Base-by-base conservation (phyloP, 23 tunicate genomes). In the Phallusia fumigata region DNA sequence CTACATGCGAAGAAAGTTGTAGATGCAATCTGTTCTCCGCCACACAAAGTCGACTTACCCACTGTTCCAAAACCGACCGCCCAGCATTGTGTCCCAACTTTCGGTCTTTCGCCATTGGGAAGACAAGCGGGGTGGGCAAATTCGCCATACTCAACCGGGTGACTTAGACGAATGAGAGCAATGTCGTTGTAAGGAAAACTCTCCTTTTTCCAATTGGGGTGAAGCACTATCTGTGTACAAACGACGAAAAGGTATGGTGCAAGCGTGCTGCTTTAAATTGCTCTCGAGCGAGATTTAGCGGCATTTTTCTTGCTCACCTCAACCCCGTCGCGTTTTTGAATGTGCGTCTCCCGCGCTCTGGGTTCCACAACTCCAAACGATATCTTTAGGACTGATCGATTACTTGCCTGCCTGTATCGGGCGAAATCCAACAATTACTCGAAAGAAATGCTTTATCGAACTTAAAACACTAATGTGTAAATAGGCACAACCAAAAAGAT, bases 51-150 rank as follows among this genome's bases (percentile, higher is more conserved):
- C n/a, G n/a, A n/a, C n/a, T n/a, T 79, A 89, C 94, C 82, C 10
- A 84, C 85, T 53, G 94, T 89, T 26, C 94, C 94, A 53, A 32
- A 89, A 0, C 94, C 94, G 18, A 80, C 80, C 24, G 85, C 85
- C 85, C 85, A 89, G 50, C 94, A 89, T 2, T 31, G 73, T 22
- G 86, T 76, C 10, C 88, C 88, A 0, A 81, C 65, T 64, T 31
- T 19, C 0, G 94, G 94, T 74, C 31, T 35, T 84, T 89, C 88
- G 28, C 94, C 94, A 76, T 82, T 84, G 0, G 94, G 94, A 0
- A 89, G 85, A 35, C 94, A 89, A 0, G 53, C 85, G n/a, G 81
- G 80, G 36, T 80, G 30, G 49, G 52, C 79, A 34, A 32, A 35
- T 35, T 32, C 47, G 13, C 75, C 52, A n/a, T 30, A 35, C 6